phyloP scores from a whole-genome alignment of 1,140 invertebrate species.

The Drosophila chauvacae region DNA sequence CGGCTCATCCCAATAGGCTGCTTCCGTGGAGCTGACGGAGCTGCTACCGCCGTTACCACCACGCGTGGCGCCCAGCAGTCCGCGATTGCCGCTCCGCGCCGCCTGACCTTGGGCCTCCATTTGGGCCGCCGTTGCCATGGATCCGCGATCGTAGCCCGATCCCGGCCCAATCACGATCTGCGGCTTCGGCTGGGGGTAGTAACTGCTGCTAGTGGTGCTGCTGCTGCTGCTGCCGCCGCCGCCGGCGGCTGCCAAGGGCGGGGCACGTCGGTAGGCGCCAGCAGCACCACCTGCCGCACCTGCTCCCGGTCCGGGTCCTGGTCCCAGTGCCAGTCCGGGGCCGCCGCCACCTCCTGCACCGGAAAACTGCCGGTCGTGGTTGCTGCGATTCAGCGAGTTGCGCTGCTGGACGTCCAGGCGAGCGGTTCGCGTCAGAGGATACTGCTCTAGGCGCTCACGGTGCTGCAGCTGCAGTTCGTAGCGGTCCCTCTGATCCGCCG shows the following conservation, averaged over 20 bases:
- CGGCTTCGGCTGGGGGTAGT: conserved; percentile 67
- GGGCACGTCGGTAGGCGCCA: conserved; percentile 70
- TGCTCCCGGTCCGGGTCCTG: conserved; percentile 20
- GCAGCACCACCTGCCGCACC: conserved; percentile 44
- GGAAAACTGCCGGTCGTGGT: conserved; percentile 80
- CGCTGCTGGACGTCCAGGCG: conserved; percentile 82
- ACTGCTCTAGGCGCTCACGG: conserved; percentile 77
- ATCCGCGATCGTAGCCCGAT: conserved; percentile 55
- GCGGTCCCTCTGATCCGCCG: conserved; percentile 78
- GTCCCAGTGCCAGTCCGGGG: background rate
- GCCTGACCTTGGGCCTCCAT: conserved; percentile 23
- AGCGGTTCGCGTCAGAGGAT: conserved; percentile 77
- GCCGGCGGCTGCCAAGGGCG: conserved; percentile 71
- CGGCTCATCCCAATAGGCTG: conserved; percentile 70
- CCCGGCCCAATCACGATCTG: conserved; percentile 72
- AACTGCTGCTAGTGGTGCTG: conserved; percentile 77
- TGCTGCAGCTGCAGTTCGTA: conserved; percentile 81
- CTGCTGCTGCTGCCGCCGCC: conserved; percentile 70
- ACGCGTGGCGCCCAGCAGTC: conserved; percentile 47
- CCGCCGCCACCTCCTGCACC: conserved; percentile 9
- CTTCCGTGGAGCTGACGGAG: conserved; percentile 71
- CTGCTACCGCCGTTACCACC: conserved; percentile 83
- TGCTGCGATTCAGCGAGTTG: conserved; percentile 80
- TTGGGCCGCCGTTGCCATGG: conserved; percentile 34
- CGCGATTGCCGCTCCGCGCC: conserved; percentile 81